phyloP scores from a whole-genome alignment of 1,140 invertebrate genomes.

The Drosophila rhopaloa region DNA sequence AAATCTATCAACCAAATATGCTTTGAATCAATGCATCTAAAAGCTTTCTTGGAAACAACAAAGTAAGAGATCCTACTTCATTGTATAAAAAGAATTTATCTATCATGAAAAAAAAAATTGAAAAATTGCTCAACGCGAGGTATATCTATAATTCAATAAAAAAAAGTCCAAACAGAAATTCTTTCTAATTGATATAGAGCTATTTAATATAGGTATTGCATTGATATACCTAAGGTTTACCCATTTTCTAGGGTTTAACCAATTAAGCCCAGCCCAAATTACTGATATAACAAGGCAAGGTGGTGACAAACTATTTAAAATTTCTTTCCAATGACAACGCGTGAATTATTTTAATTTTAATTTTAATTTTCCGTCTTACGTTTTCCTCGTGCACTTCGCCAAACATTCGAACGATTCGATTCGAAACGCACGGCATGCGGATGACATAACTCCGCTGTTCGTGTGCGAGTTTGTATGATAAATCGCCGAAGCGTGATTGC shows the following conservation, averaged over 20 bases:
- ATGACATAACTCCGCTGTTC: conserved; percentile 63
- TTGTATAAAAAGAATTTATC: too few relatives aligned
- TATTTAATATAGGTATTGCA: too few relatives aligned
- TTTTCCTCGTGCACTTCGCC: conserved; percentile 14
- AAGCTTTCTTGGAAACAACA: too few relatives aligned
- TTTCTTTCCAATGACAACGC: conserved; percentile 52
- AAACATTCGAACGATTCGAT: conserved; percentile 11
- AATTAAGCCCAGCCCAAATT: too few relatives aligned
- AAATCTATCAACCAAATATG: background rate
- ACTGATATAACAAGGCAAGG: background rate
- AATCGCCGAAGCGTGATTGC: conserved; percentile 71
- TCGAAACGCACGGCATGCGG: conserved; percentile 38
- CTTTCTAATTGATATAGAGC: too few relatives aligned
- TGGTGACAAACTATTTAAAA: conserved; percentile 4
- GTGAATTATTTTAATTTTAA: conserved; percentile 43
- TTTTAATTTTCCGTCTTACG: conserved; percentile 44
- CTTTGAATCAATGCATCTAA: background rate
- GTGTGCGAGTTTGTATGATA: conserved; percentile 41
- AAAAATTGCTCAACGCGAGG: too few relatives aligned
- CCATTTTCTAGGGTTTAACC: too few relatives aligned
- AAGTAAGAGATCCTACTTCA: too few relatives aligned
- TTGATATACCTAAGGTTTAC: too few relatives aligned
- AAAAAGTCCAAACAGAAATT: too few relatives aligned
- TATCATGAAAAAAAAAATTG: too few relatives aligned
- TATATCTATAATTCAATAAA: too few relatives aligned